Evolutionary conservation across 2,797 vertebrate species (phyloP), one percentile per base, ranked within the genome.

Genomic region (Spea hammondii): DNA sequence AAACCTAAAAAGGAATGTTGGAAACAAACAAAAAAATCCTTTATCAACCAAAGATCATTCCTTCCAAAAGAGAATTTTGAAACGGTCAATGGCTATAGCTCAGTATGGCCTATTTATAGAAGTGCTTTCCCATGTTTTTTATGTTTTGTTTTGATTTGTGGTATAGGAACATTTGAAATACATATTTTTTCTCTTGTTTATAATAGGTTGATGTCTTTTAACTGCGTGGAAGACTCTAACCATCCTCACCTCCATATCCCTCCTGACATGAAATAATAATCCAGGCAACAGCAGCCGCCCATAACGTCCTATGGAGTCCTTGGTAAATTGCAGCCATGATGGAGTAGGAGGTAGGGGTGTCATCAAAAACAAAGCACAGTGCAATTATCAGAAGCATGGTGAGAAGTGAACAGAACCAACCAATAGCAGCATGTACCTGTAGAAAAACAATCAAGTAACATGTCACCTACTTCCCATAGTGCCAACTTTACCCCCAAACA

Each of bases 231-330:
- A 46, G 10, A 4, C 53, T 55, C 60, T 32, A 49, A 48, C 46
- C 8, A 0, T 32, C 0, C 7, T 1, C 86, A 92, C 93, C 93
- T 92, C 94, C 94, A 4, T 92, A 92, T 66, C 94, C 95, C 72
- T 94, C 93, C 66, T 94, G 93, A 82, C 93, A 94, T 0, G 92
- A 91, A 11, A 95, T 70, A 77, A 95, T 87, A 82, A 96, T 88
- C 94, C 95, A 95, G 78, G 90, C 88, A 70, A 95, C 85, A 5
- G 91, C 89, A 4, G 88, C 81, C 0, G 91, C 93, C 95, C 95
- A 96, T 53, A 95, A 70, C 0, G 89, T 87, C 78, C 94, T 84
- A 85, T 95, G 95, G n/a, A 93, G 83, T 1, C 93, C 94, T 86
- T 96, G 95, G 86, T 95, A 96, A 65, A 94, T 13, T 0, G 92